Conservation (phyloP, 2,113 vertebrate genomes). For the Tretioscincus oriximinensis region DNA sequence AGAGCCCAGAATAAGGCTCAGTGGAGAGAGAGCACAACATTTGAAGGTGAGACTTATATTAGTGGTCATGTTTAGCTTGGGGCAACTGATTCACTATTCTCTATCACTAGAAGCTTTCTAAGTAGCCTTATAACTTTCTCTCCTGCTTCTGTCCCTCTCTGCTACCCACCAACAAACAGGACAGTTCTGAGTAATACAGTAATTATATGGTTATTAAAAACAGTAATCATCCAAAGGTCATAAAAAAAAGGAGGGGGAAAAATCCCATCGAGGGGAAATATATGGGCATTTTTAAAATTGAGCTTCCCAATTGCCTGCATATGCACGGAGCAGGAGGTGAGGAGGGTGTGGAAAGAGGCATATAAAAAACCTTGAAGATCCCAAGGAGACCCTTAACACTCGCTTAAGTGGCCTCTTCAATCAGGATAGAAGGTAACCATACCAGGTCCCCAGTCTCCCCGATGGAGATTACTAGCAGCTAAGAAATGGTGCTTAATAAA, state of each 20-base stretch:
- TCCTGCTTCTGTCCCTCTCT: conserved; percentile 70
- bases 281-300: conserved; percentile 74
- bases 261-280: conserved; percentile 75
- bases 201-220: conserved; percentile 83
- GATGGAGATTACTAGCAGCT: conserved; percentile 64
- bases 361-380: conserved; percentile 79
- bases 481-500: conserved; percentile 75
- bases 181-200: conserved; percentile 78
- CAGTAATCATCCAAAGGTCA: conserved; percentile 80
- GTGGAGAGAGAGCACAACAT: not conserved
- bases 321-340: conserved; percentile 65
- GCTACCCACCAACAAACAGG: conserved; percentile 68
- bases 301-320: conserved; percentile 72
- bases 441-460: conserved; percentile 59
- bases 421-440: conserved; percentile 65
- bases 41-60: not conserved
- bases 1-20: too few relatives aligned
- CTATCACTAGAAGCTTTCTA: conserved; percentile 29
- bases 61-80: not conserved
- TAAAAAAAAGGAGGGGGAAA: conserved; percentile 64
- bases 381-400: conserved; percentile 67
- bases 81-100: not conserved
- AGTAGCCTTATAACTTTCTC: conserved; percentile 53
- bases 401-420: conserved; percentile 73
- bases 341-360: conserved; percentile 46